These are phyloP conservation scores for Nymphalis polychloros DNA, from an alignment of 2,888 invertebrate species.

Conservation along the genomic window DNA sequence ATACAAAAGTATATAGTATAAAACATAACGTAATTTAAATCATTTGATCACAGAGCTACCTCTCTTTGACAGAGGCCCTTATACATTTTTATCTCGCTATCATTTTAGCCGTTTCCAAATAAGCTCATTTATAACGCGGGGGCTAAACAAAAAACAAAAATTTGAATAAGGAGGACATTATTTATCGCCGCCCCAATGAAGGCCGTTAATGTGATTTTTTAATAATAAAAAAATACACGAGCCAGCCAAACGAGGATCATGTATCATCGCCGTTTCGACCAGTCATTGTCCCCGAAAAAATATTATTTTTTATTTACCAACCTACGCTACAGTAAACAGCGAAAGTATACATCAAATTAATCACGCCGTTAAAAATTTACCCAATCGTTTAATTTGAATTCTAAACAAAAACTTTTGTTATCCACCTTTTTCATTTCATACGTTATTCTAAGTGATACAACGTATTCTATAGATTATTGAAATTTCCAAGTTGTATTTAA, in stretches of 20 bases:
- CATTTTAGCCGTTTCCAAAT: conserved; percentile 74
- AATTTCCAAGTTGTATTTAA: background rate
- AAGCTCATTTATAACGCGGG: conserved; percentile 81
- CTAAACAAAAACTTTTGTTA: conserved; percentile 32
- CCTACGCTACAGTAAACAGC: conserved; percentile 54
- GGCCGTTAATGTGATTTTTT: conserved; percentile 82
- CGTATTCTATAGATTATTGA: background rate
- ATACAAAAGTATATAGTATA: background rate
- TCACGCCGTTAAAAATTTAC: conserved; percentile 58
- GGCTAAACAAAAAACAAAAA: conserved; percentile 75
- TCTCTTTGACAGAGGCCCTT: conserved; percentile 33
- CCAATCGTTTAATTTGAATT: conserved; percentile 39
- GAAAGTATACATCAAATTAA: conserved; percentile 72
- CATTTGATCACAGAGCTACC: conserved; percentile 29
- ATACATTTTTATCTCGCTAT: conserved; percentile 74
- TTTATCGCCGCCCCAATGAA: conserved; percentile 82
- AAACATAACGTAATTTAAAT: conserved; percentile 1
- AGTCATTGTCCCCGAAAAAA: conserved; percentile 76
- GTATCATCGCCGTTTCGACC: conserved; percentile 80
- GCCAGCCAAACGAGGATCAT: conserved; percentile 79
- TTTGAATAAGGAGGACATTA: conserved; percentile 82
- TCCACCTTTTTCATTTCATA: conserved; percentile 3
- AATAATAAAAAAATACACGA: conserved; percentile 76
- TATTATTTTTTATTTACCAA: conserved; percentile 62
- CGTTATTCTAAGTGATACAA: background rate